Evolutionary conservation across 2,113 vertebrate species (phyloP).

Genomic region (Clupea harengus): DNA sequence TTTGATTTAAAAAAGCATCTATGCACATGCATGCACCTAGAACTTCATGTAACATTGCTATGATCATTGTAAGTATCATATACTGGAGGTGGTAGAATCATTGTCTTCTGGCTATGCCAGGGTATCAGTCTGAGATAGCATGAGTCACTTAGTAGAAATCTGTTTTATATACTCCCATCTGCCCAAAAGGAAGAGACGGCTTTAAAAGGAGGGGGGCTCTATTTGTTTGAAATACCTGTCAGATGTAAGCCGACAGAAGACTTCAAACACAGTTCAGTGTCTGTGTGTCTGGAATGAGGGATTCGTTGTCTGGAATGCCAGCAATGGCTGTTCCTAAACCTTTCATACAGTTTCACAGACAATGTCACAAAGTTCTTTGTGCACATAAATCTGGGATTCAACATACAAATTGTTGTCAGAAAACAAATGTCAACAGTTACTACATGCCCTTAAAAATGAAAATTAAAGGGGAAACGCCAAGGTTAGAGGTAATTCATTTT

Average conservation of each 20-base stretch:
- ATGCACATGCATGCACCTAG: not conserved
- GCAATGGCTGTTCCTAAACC: not conserved
- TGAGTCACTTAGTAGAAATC: not conserved
- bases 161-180: not conserved
- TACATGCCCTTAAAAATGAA: not conserved
- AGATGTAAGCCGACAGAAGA: not conserved
- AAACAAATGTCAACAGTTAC: not conserved
- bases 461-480: not conserved
- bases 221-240: not conserved
- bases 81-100: not conserved
- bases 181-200: not conserved
- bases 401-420: not conserved
- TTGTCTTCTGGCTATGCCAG: not conserved
- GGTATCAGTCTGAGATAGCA: not conserved
- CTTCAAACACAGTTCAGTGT: slow-evolving; percentile 1
- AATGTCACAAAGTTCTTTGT: not conserved
- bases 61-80: not conserved
- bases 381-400: not conserved
- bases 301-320: not conserved
- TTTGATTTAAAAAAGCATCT: too few relatives aligned
- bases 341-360: not conserved
- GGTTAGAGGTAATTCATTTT: not conserved
- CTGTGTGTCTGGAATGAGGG: not conserved
- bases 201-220: not conserved
- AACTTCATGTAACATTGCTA: not conserved